These are phyloP conservation scores for Lasioglossum pauxillum DNA, from an alignment of 2,888 invertebrate genomes.

Conservation along the genomic window DNA sequence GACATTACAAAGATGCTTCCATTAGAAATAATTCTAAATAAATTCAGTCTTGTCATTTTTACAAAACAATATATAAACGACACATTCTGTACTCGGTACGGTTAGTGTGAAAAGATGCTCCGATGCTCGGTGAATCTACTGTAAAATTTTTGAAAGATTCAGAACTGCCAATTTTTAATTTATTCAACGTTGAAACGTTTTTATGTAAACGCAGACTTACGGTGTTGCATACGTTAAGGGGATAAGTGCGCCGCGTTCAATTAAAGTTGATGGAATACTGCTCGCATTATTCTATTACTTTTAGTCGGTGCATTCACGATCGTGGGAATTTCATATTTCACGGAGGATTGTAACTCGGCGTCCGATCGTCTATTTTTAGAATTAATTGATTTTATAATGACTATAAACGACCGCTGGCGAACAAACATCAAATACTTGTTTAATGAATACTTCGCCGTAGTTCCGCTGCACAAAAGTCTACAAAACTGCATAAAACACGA, in stretches of 20 bases:
- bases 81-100: no score
- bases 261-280: not conserved
- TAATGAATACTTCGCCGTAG: not conserved
- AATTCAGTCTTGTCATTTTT: no score
- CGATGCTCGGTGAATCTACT: not conserved
- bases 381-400: not conserved
- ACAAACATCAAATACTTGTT: not conserved
- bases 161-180: not conserved
- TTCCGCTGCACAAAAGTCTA: not conserved
- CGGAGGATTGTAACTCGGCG: not conserved
- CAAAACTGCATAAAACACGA: not conserved
- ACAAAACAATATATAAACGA: no score
- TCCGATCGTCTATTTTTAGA: not conserved
- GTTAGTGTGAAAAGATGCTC: not conserved
- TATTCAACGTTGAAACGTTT: not conserved
- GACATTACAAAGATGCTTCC: no score
- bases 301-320: not conserved
- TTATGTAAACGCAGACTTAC: not conserved
- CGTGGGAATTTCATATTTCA: not conserved
- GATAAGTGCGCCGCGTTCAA: not conserved
- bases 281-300: not conserved
- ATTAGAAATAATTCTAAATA: no score
- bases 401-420: not conserved
- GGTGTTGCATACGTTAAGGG: not conserved
- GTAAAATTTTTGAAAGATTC: not conserved